These are phyloP conservation scores for Cydia amplana DNA, from an alignment of 1,140 invertebrate species.

Conservation along the genomic window DNA sequence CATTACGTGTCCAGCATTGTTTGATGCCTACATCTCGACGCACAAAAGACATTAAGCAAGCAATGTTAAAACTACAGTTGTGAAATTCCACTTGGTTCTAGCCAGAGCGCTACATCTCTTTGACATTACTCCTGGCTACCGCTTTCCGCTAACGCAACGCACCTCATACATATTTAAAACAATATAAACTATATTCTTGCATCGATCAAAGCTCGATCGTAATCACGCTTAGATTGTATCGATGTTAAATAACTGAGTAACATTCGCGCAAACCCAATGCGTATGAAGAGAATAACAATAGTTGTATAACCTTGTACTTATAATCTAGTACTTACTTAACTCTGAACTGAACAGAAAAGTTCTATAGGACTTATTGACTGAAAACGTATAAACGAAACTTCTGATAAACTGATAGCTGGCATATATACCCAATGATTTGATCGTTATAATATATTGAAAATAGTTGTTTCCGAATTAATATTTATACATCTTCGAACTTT, in stretches of 20 bases:
- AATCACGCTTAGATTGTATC: conserved; percentile 19
- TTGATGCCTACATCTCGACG: background rate
- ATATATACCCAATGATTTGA: too few species aligned
- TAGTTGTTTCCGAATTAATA: too few species aligned
- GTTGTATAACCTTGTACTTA: background rate
- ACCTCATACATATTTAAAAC: conserved; percentile 25
- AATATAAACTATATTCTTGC: conserved; percentile 22
- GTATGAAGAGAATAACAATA: background rate
- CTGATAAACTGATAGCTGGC: too few species aligned
- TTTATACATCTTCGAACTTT: too few species aligned
- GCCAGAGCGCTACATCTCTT: conserved; percentile 2
- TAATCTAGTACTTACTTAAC: background rate
- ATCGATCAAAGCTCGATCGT: conserved; percentile 23
- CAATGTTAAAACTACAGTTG: background rate
- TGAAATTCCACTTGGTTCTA: background rate
- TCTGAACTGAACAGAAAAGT: background rate
- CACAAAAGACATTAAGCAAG: conserved; percentile 3
- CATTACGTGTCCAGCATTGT: background rate
- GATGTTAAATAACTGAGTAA: conserved; percentile 3
- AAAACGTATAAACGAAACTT: too few species aligned
- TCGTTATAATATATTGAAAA: too few species aligned
- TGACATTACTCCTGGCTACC: conserved; percentile 25
- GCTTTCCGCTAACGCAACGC: conserved; percentile 28
- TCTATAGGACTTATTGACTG: too few species aligned
- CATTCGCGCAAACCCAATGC: background rate